Conservation (phyloP, 2,888 invertebrate species). For the Diarsia dahlii region DNA sequence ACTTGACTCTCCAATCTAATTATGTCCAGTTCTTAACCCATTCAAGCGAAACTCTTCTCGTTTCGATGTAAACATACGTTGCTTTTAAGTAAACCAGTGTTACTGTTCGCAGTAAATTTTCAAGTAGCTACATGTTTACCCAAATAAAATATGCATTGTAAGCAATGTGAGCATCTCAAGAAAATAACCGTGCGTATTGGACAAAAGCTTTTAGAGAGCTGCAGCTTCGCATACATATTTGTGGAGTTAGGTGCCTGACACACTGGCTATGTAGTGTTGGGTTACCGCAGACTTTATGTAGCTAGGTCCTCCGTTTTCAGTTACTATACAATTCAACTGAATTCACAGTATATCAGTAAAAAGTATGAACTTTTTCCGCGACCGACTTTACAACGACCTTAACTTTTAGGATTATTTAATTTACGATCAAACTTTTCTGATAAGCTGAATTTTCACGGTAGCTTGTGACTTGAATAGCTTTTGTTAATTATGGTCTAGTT, state of each 20-base stretch:
- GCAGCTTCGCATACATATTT: conserved; percentile 71
- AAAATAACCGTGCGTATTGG: conserved; percentile 78
- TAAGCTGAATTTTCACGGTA: conserved; percentile 42
- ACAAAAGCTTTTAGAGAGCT: conserved; percentile 85
- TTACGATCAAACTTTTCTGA: conserved; percentile 46
- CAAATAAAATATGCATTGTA: conserved; percentile 80
- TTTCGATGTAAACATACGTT: conserved; percentile 27
- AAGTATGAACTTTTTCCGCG: conserved; percentile 19
- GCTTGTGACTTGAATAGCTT: conserved; percentile 25
- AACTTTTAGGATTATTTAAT: conserved; percentile 45
- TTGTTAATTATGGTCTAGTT: conserved; percentile 37
- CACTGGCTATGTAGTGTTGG: conserved; percentile 39
- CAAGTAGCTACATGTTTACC: conserved; percentile 62
- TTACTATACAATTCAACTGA: conserved; percentile 23
- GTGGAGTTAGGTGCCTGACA: conserved; percentile 62
- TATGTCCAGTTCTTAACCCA: background rate
- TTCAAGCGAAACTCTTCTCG: background rate
- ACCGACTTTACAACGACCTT: conserved; percentile 11
- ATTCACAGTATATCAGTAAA: conserved; percentile 22
- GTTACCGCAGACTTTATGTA: conserved; percentile 45
- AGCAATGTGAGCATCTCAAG: conserved; percentile 75
- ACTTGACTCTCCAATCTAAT: background rate
- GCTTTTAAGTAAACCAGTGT: conserved; percentile 53
- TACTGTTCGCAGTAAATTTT: conserved; percentile 51
- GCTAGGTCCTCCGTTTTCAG: conserved; percentile 23